Percentiles rank a stretch among this genome's conserved stretches.
Evolutionary conservation across 2,797 vertebrate species (phyloP).

Genomic region (Graptemys geographica): DNA sequence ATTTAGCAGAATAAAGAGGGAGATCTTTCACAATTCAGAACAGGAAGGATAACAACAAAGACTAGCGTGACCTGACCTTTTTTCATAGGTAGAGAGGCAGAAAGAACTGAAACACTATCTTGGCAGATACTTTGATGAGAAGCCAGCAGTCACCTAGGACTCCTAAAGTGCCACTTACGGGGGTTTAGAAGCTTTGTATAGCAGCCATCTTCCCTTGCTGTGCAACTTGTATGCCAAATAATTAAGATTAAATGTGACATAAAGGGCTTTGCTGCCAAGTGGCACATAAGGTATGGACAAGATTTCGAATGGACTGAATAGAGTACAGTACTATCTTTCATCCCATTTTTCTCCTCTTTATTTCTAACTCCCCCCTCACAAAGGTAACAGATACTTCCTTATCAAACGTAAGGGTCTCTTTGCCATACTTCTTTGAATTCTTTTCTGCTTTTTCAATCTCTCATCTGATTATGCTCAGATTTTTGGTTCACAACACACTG

Average conservation of each 20-base stretch:
- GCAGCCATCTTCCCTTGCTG: background rate
- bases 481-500: background rate
- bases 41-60: background rate
- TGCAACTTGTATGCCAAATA: background rate
- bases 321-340: background rate
- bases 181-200: background rate
- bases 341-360: background rate
- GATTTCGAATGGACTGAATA: background rate
- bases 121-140: background rate
- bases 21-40: background rate
- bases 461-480: background rate
- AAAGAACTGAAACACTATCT: background rate
- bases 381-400: background rate
- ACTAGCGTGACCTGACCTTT: background rate
- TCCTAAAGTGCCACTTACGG: background rate
- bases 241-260: background rate
- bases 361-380: background rate
- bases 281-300: background rate
- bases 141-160: background rate
- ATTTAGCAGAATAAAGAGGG: background rate
- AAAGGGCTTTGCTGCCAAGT: background rate
- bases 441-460: background rate
- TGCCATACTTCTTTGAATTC: background rate
- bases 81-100: background rate
- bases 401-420: background rate